Evolutionary conservation across 1,140 invertebrate genomes (phyloP).

Genomic region (Procambarus virginalis): DNA sequence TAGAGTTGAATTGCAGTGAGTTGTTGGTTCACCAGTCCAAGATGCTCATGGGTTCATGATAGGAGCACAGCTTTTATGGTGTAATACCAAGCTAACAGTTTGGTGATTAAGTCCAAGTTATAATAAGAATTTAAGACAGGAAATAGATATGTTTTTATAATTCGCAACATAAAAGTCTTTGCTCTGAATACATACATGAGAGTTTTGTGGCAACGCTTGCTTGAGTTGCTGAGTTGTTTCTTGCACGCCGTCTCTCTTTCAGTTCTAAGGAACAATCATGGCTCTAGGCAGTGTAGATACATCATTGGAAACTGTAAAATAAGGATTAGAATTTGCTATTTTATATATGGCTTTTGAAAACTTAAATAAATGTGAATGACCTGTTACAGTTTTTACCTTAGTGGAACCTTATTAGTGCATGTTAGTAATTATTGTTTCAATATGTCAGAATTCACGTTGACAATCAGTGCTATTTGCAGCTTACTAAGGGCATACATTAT

Average conservation of each 20-base stretch:
- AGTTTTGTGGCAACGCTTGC: constrained; percentile 51
- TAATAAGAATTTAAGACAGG: not conserved
- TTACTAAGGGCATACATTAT: constrained; percentile 5
- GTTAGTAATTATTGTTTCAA: constrained; percentile 17
- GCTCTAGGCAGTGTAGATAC: constrained; percentile 63
- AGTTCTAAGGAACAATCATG: constrained; percentile 54
- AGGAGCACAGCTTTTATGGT: not conserved
- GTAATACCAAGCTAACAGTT: not conserved
- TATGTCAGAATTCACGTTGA: not conserved
- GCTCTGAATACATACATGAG: constrained; percentile 21
- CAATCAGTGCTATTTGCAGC: constrained; percentile 9
- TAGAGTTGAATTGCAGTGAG: constrained; percentile 36
- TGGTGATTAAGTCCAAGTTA: not conserved
- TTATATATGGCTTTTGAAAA: constrained; percentile 67
- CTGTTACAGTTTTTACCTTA: constrained; percentile 59
- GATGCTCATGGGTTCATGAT: constrained; percentile 7
- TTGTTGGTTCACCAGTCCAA: constrained; percentile 11
- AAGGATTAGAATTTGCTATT: constrained; percentile 67
- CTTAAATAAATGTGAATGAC: constrained; percentile 66
- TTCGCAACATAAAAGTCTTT: constrained; percentile 26
- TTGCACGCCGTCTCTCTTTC: constrained; percentile 51
- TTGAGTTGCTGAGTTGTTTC: constrained; percentile 63
- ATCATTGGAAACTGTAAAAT: constrained; percentile 57
- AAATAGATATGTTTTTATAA: not conserved
- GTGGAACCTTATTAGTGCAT: constrained; percentile 19